These are phyloP conservation scores for Tipula confusa DNA, from an alignment of 2,888 invertebrate genomes.

Conservation along the genomic window DNA sequence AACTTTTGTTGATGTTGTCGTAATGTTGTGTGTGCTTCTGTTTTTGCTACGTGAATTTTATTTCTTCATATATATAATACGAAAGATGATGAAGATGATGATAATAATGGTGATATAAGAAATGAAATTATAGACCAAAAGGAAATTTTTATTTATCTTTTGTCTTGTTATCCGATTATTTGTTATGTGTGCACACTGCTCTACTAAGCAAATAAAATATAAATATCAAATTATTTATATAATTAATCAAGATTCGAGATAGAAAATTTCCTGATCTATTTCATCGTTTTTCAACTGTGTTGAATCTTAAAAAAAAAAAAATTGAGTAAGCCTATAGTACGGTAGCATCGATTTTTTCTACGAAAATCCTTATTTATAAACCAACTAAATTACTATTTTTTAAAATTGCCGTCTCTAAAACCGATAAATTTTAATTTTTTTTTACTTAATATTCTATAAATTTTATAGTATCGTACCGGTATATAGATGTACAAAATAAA, in stretches of 20 bases:
- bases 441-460: neutral
- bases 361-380: neutral
- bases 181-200: neutral
- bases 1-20: neutral
- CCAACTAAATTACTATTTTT: conserved; percentile 12
- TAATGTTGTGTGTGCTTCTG: neutral
- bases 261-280: conserved; percentile 7
- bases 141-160: neutral
- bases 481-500: neutral
- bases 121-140: neutral
- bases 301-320: too few relatives aligned
- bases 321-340: too few relatives aligned
- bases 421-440: conserved; percentile 12
- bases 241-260: neutral
- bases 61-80: neutral
- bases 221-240: neutral
- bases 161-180: neutral
- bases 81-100: neutral
- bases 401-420: neutral
- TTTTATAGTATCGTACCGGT: neutral
- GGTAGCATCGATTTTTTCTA: too few relatives aligned
- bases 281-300: neutral
- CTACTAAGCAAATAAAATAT: neutral
- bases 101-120: neutral
- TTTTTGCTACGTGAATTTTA: neutral